Evolutionary conservation across 2,797 vertebrate genomes (phyloP).

Genomic region (Lepus oiostolus): DNA sequence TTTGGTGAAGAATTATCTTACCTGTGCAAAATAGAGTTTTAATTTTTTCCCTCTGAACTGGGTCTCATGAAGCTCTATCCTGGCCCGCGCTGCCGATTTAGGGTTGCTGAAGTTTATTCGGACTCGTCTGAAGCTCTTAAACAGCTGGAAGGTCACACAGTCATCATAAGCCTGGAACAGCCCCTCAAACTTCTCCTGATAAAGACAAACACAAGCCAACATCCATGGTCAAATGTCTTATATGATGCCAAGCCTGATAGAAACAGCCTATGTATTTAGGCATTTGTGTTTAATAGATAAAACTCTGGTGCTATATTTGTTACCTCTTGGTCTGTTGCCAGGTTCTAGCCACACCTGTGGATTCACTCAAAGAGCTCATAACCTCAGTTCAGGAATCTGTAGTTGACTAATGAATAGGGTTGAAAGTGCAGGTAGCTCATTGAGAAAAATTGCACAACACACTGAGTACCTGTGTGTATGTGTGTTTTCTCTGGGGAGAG

Average conservation of each 20-base stretch:
- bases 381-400: background rate
- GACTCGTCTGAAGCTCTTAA: slow-evolving; percentile 94
- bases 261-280: background rate
- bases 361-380: background rate
- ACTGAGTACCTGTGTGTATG: background rate
- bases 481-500: background rate
- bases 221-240: slow-evolving; percentile 25
- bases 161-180: slow-evolving; percentile 93
- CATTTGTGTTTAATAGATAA: background rate
- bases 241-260: background rate
- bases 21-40: slow-evolving; percentile 94
- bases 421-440: background rate
- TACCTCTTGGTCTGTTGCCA: background rate
- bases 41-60: slow-evolving; percentile 94
- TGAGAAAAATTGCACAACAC: background rate
- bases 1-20: slow-evolving; percentile 77
- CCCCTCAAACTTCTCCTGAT: slow-evolving; percentile 93
- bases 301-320: background rate
- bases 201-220: slow-evolving; percentile 76
- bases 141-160: slow-evolving; percentile 93
- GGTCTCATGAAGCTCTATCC: slow-evolving; percentile 94
- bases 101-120: slow-evolving; percentile 93
- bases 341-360: background rate
- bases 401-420: background rate
- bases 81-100: slow-evolving; percentile 92